Percentiles rank a stretch among this genome's conserved stretches.
These are phyloP conservation scores for Anabacerthia variegaticeps DNA, from an alignment of 2,797 vertebrate genomes.

Conservation along the genomic window DNA sequence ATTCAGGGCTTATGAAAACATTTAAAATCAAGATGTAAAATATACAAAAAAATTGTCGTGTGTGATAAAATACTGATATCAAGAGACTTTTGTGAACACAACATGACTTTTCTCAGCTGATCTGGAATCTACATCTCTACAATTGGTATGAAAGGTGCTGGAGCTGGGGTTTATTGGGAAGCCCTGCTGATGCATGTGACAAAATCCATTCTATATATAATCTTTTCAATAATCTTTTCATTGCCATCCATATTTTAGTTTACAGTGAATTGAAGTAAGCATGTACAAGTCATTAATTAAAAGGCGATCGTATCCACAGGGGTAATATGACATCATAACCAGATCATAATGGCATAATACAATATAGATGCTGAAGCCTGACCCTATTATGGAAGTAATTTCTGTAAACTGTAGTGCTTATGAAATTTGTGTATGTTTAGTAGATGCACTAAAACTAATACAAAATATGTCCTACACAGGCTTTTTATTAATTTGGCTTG, in stretches of 20 bases:
- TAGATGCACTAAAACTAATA: neutral
- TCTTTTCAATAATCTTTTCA: neutral
- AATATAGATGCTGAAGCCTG: neutral
- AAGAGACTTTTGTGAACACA: neutral
- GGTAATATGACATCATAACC: neutral
- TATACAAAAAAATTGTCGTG: neutral
- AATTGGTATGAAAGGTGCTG: neutral
- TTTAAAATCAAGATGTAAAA: neutral
- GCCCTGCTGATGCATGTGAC: neutral
- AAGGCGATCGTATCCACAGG: neutral
- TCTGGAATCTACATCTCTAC: neutral
- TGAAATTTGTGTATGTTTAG: neutral
- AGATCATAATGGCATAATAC: neutral
- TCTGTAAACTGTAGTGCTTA: neutral
- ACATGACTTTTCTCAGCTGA: neutral
- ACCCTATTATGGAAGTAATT: neutral
- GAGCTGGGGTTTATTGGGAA: neutral
- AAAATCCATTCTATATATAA: neutral
- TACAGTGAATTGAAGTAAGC: neutral
- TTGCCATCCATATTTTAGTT: neutral
- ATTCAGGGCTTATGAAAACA: neutral
- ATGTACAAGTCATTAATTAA: neutral
- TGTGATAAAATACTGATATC: neutral
- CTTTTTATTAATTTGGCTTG: neutral
- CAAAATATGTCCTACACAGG: neutral